These are phyloP conservation scores for Sinodicranocentrus sp. DNA, from an alignment of 2,888 invertebrate species.

Conservation along the genomic window DNA sequence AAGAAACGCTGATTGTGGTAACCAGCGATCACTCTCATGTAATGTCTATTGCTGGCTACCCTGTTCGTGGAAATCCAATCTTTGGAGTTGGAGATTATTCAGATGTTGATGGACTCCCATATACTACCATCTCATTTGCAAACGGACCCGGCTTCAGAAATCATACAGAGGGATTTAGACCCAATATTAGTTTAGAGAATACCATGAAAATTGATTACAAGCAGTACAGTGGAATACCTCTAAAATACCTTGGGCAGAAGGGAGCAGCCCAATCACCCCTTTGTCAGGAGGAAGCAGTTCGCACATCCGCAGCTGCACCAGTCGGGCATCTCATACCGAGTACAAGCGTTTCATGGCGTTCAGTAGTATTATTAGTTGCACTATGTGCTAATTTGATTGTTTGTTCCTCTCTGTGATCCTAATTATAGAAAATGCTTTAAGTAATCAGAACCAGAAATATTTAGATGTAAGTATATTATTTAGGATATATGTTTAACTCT, in stretches of 20 bases:
- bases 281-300: conserved; percentile 19
- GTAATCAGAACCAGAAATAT: background rate
- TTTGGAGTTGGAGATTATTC: conserved; percentile 72
- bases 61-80: conserved; percentile 29
- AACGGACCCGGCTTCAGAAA: conserved; percentile 84
- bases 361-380: conserved; percentile 22
- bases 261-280: conserved; percentile 33
- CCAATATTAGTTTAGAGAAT: conserved; percentile 38
- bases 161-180: conserved; percentile 75
- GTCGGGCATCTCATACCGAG: too few relatives aligned
- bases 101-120: conserved; percentile 82
- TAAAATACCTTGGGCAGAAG: conserved; percentile 80
- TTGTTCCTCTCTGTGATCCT: conserved; percentile 37
- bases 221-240: conserved; percentile 44
- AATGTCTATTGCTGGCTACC: conserved; percentile 46
- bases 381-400: conserved; percentile 28
- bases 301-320: conserved; percentile 13
- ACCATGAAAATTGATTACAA: conserved; percentile 40
- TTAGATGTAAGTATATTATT: background rate
- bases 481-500: too few relatives aligned
- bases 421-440: conserved; percentile 22
- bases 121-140: conserved; percentile 88
- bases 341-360: background rate
- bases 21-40: conserved; percentile 89
- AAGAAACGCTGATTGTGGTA: conserved; percentile 89